Evolutionary conservation across 2,888 invertebrate genomes (phyloP).

Genomic region (Scaptomyza tumidula): DNA sequence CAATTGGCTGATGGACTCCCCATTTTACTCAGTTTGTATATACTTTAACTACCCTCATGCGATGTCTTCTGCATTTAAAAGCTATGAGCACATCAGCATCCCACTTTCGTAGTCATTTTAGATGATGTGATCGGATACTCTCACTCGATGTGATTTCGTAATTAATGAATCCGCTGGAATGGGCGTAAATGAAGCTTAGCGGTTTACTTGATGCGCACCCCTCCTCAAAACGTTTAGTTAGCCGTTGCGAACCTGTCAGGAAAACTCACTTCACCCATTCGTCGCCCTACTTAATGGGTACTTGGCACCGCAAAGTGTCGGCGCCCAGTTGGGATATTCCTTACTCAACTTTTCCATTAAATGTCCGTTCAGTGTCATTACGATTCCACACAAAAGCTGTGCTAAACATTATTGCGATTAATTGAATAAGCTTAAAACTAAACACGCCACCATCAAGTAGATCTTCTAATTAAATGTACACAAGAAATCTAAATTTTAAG

Average conservation of each 20-base stretch:
- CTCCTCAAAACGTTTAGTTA: conserved; percentile 26
- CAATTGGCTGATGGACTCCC: conserved; percentile 37
- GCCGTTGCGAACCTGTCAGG: conserved; percentile 40
- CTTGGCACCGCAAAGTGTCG: conserved; percentile 24
- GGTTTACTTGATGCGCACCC: conserved; percentile 51
- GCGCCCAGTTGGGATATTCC: conserved; percentile 11
- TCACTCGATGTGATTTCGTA: conserved; percentile 72
- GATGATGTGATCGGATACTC: conserved; percentile 72
- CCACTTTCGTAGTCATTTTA: conserved; percentile 31
- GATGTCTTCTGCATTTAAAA: conserved; percentile 60
- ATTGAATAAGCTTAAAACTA: conserved; percentile 15
- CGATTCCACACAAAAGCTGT: conserved; percentile 10
- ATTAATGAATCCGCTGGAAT: conserved; percentile 69
- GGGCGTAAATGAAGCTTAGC: conserved; percentile 65
- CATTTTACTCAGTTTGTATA: not conserved
- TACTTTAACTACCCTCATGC: conserved; percentile 15
- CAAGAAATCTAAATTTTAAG: not conserved
- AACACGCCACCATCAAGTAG: not conserved
- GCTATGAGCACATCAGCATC: conserved; percentile 25
- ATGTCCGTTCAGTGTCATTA: conserved; percentile 27
- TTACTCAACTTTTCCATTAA: conserved; percentile 26
- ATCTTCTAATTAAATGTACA: not conserved
- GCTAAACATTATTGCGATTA: conserved; percentile 20
- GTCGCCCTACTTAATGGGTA: conserved; percentile 22
- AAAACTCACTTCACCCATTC: conserved; percentile 33